Conservation (phyloP, 2,797 vertebrate species). For the Antrozous pallidus region DNA sequence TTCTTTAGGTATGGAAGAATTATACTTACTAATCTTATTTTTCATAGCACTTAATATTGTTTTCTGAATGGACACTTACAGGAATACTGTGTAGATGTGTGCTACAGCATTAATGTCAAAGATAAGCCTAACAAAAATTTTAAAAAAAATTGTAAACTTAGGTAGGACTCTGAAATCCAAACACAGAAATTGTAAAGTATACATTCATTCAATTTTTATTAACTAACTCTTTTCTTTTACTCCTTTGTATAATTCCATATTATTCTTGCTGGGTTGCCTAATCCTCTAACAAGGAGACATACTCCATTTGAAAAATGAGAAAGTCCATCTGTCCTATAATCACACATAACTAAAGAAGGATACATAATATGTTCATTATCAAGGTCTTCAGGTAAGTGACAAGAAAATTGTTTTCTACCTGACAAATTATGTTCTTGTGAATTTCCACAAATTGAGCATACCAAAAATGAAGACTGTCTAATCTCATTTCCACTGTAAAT, state of each 20-base stretch:
- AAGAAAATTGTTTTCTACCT: neutral
- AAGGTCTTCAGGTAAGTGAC: neutral
- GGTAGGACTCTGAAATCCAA: neutral
- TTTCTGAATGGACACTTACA: neutral
- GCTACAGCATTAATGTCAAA: neutral
- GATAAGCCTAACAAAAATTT: neutral
- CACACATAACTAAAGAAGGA: neutral
- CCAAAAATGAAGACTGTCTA: constrained; percentile 5
- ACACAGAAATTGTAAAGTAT: neutral
- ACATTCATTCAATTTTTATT: neutral
- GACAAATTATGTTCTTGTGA: constrained; percentile 1
- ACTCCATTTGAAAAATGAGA: neutral
- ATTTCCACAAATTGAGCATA: constrained; percentile 5
- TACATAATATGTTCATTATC: neutral
- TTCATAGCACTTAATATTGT: neutral
- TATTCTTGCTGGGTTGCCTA: neutral
- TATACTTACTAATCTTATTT: neutral
- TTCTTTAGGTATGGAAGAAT: neutral
- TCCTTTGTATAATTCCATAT: neutral
- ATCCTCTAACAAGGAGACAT: neutral
- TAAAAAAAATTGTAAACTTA: neutral
- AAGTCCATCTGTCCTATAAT: neutral
- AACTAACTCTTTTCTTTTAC: neutral
- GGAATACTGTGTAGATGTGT: neutral
- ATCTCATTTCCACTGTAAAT: constrained; percentile 31